Percentiles rank a stretch among this genome's conserved stretches.
Evolutionary conservation across 2,797 vertebrate species (phyloP).

Genomic region (Acipenser oxyrinchus): DNA sequence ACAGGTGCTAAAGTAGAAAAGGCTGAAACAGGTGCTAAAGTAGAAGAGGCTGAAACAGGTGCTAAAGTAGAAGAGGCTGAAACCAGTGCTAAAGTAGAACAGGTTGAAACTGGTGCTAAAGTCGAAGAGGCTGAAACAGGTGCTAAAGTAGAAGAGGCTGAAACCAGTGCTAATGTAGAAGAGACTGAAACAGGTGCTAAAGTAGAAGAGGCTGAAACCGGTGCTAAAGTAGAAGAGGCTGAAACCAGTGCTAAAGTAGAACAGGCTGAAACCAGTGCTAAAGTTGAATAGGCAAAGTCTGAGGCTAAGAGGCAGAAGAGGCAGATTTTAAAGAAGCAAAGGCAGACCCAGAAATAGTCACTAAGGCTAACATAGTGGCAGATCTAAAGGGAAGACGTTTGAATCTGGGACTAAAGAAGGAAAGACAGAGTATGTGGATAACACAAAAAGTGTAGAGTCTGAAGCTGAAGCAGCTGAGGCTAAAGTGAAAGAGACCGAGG

Average conservation of each 20-base stretch:
- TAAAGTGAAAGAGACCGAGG: background rate
- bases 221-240: background rate
- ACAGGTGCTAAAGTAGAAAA: background rate
- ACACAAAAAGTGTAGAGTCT: background rate
- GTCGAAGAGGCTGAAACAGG: background rate
- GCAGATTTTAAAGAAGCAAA: background rate
- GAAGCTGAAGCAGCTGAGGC: background rate
- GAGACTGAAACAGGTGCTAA: conserved; percentile 11
- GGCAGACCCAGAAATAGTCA: conserved; percentile 4
- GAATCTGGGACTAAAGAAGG: background rate
- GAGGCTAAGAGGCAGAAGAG: background rate
- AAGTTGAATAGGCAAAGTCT: no score
- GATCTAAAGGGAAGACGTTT: no score
- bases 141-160: background rate
- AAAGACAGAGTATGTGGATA: background rate
- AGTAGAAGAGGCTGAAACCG: conserved; percentile 3
- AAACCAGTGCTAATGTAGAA: conserved; percentile 10
- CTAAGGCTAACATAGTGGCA: no score
- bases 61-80: no score
- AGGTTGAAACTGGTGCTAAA: background rate
- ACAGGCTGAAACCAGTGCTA: background rate
- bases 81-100: background rate
- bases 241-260: background rate
- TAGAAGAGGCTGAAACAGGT: background rate
- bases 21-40: conserved; percentile 5